Base-by-base conservation (phyloP, 1,140 invertebrate species). In the Daktulosphaira vitifoliae region DNA sequence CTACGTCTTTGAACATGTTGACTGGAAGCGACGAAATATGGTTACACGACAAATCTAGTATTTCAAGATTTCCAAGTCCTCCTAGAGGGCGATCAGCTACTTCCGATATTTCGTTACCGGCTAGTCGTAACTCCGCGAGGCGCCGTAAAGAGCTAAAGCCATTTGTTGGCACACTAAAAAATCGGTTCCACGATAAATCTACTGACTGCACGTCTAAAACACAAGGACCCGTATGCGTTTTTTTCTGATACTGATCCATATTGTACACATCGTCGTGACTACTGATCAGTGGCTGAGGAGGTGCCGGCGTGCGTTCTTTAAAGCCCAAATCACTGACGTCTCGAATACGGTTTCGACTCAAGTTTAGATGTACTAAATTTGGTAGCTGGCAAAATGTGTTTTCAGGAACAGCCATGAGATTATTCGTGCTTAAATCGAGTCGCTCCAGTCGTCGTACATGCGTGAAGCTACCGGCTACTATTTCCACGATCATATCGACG, bases 11-110 rank as follows among this genome's bases (percentile, higher is more conserved):
- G 68, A 94, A 92, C 64, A 93, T 76, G 69, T 86, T 85, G 26
- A 85, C 82, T n/a, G 91, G 90, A 65, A 95, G 76, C 23, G 89
- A 86, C 2, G 90, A 87, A 44, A 95, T 84, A 80, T 87, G 87
- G 75, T 93, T 94, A 69, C 86, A 85, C 8, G 89, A 90, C 44
- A 93, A 76, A 76, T 93, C 88, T 59, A 93, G 81, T 69, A 88
- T 82, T 75, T 88, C 83, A 18, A 93, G 76, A 66, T 84, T 82
- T 74, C 87, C 84, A 15, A 93, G 75, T 2, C 89, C 88, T 66
- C 81, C 80, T 6, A 94, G 74, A 0, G 90, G 89, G 68, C 82
- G 82, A 74, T 92, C 89, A 26, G 84, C 85, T 0, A 92, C 84
- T 81, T 87, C 86, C 9, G 86, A 85, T 67, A 93, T 89, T 74